phyloP scores from a whole-genome alignment of 1,140 invertebrate genomes.

The Trichonephila clavipes region DNA sequence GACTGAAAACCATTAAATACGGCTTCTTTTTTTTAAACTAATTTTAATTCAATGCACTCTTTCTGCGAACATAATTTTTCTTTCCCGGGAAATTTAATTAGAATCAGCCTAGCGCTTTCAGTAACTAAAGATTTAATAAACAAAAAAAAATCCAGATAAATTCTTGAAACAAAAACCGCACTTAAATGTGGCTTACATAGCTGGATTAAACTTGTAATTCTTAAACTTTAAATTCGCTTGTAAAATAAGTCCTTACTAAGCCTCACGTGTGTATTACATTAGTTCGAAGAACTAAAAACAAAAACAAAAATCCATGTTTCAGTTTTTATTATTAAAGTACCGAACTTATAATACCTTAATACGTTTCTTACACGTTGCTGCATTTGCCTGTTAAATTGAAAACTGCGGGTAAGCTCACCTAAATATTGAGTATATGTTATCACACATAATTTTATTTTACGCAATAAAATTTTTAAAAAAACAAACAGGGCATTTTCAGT shows the following conservation, averaged over 20 bases:
- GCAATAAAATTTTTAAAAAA: too few relatives aligned
- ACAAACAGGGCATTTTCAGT: too few relatives aligned
- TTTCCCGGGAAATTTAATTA: slow-evolving; percentile 2
- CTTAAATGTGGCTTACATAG: slow-evolving; percentile 5
- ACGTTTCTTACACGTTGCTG: too few relatives aligned
- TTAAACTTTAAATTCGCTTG: not conserved
- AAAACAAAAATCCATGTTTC: too few relatives aligned
- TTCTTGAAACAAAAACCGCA: not conserved
- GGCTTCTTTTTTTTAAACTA: slow-evolving; percentile 4
- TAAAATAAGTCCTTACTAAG: too few relatives aligned
- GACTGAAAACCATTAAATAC: slow-evolving; percentile 19
- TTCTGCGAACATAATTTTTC: slow-evolving; percentile 7
- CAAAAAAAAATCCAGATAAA: not conserved
- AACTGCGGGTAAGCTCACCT: too few relatives aligned
- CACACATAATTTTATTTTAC: too few relatives aligned
- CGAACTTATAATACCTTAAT: too few relatives aligned
- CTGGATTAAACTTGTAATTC: slow-evolving; percentile 28
- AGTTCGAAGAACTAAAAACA: too few relatives aligned
- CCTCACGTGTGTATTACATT: not conserved
- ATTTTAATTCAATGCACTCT: slow-evolving; percentile 11
- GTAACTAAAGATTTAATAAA: not conserved
- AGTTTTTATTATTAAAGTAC: too few relatives aligned
- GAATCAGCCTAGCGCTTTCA: not conserved
- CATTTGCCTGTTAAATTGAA: too few relatives aligned
- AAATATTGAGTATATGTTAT: too few relatives aligned